Percentiles rank a stretch among this genome's conserved stretches.
Conservation (phyloP, 2,797 vertebrate genomes). For the Mus spretus region DNA sequence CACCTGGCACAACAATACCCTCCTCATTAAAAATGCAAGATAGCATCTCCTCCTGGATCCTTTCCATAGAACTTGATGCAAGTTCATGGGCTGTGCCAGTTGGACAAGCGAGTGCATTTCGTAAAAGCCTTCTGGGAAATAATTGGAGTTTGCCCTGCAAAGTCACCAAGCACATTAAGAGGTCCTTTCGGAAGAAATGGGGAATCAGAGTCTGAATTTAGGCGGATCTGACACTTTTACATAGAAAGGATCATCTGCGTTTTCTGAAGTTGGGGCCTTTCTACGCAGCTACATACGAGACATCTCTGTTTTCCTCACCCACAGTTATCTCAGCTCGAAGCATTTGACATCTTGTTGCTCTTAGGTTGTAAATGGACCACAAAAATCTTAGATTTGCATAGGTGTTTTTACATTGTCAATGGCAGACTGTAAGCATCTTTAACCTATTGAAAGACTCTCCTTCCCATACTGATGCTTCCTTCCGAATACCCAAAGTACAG, state of each 20-base stretch:
- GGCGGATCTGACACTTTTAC: conserved; percentile 20
- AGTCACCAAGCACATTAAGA: conserved; percentile 60
- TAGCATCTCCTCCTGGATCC: conserved; percentile 72
- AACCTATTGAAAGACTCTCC: not conserved
- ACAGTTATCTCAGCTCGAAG: not conserved
- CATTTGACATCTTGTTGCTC: conserved; percentile 35
- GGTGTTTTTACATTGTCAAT: not conserved
- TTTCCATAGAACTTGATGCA: conserved; percentile 70
- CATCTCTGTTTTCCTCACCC: not conserved
- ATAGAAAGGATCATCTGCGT: not conserved
- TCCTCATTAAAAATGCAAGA: conserved; percentile 78
- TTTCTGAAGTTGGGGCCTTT: conserved; percentile 6
- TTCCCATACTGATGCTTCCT: not conserved
- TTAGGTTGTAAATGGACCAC: conserved; percentile 22
- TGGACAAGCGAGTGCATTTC: conserved; percentile 61
- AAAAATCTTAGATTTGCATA: not conserved
- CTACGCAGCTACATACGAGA: not conserved
- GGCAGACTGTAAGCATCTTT: not conserved
- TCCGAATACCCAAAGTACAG: conserved; percentile 26
- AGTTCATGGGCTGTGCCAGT: conserved; percentile 36
- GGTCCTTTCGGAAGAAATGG: conserved; percentile 59
- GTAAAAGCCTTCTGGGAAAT: conserved; percentile 72
- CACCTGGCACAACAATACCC: conserved; percentile 69
- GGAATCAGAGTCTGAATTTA: conserved; percentile 50
- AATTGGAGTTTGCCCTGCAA: conserved; percentile 57